Percentiles rank a stretch among this genome's conserved stretches.
Conservation (phyloP, 1,140 invertebrate species). For the Drosophila ironensis region DNA sequence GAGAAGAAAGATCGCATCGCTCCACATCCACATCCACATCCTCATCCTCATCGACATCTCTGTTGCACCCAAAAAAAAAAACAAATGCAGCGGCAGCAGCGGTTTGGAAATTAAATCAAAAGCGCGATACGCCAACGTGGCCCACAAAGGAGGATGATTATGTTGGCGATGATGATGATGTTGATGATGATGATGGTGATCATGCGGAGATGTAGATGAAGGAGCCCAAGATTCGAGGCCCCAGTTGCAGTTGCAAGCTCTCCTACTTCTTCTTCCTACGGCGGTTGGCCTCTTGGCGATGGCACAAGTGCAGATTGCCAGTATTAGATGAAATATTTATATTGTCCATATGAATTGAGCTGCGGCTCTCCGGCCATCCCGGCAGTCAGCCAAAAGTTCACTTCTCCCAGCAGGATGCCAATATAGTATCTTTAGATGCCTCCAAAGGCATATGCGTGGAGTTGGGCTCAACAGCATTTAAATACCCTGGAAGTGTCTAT, state of each 20-base stretch:
- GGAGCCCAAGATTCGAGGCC: conserved; percentile 14
- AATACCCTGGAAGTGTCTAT: conserved; percentile 15
- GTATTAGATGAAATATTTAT: conserved; percentile 81
- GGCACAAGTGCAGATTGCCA: conserved; percentile 81
- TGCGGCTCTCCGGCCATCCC: conserved; percentile 24
- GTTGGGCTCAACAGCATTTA: not conserved
- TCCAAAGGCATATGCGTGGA: not conserved
- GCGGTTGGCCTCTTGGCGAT: conserved; percentile 43
- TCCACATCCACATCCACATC: conserved; percentile 64
- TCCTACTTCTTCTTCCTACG: conserved; percentile 1
- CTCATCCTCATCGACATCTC: conserved; percentile 68
- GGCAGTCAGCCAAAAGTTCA: conserved; percentile 58
- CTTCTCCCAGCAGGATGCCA: conserved; percentile 72
- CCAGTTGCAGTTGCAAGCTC: not conserved
- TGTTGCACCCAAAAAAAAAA: conserved; percentile 50
- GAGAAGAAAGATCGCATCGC: conserved; percentile 67
- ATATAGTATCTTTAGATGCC: conserved; percentile 7
- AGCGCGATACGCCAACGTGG: conserved; percentile 72
- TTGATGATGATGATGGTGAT: conserved; percentile 64
- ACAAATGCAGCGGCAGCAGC: conserved; percentile 25
- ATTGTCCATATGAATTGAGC: conserved; percentile 81
- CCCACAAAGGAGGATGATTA: conserved; percentile 55
- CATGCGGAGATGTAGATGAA: conserved; percentile 24
- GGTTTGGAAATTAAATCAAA: conserved; percentile 78
- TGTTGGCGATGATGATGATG: conserved; percentile 54